Percentiles rank a stretch among this genome's conserved stretches.
Conservation (phyloP, 2,797 vertebrate species). For the Echiichthys vipera region DNA sequence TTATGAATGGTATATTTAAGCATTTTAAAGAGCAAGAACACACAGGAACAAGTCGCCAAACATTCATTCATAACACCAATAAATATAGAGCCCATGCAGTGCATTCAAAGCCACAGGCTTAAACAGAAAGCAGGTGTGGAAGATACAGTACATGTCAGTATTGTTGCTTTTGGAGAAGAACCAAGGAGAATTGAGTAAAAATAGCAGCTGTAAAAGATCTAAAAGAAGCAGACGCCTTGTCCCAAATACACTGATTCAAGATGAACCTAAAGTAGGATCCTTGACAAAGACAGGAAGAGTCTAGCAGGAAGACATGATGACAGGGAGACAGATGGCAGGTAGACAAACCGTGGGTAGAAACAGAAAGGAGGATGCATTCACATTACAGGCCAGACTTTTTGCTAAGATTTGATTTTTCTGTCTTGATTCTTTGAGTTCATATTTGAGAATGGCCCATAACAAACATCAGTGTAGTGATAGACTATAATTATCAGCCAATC, state of each 20-base stretch:
- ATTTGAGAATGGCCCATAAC: not conserved
- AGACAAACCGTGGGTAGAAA: constrained; percentile 15
- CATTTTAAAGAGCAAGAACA: constrained; percentile 54
- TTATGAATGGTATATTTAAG: constrained; percentile 27
- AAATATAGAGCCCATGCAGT: constrained; percentile 41
- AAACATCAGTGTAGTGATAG: not conserved
- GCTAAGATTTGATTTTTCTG: not conserved
- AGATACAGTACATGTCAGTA: constrained; percentile 44
- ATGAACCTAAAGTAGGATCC: constrained; percentile 39
- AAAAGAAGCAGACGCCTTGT: constrained; percentile 55
- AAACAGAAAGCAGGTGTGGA: constrained; percentile 69
- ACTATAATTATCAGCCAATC: too few species aligned
- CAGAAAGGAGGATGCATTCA: constrained; percentile 9
- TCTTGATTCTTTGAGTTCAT: not conserved
- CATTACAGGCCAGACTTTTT: not conserved
- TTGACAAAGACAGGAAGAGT: constrained; percentile 73
- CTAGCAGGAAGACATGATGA: constrained; percentile 57
- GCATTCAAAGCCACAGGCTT: constrained; percentile 49
- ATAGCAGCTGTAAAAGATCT: constrained; percentile 62
- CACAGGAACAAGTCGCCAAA: constrained; percentile 46
- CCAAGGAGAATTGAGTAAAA: constrained; percentile 62
- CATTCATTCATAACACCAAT: constrained; percentile 38
- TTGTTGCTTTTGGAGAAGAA: constrained; percentile 70
- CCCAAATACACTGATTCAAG: constrained; percentile 45
- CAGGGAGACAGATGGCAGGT: constrained; percentile 24